A percentile compares a stretch with the other conserved stretches of the same genome.
phyloP scores from a whole-genome alignment of 2,113 vertebrate genomes.

The Syngnathus scovelli region DNA sequence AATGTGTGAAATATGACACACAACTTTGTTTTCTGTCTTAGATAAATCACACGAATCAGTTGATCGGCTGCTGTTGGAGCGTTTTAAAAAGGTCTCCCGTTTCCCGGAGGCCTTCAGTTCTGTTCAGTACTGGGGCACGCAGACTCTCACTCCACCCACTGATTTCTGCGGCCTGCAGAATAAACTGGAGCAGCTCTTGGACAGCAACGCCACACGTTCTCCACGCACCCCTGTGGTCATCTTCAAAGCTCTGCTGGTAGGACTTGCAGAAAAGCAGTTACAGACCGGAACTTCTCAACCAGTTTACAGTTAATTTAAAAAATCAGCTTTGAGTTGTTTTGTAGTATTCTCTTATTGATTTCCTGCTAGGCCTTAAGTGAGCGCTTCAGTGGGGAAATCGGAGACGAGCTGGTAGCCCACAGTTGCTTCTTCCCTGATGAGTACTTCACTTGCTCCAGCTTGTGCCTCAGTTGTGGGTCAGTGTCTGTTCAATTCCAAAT shows the following conservation, averaged over 20 bases:
- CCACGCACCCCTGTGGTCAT: constrained; percentile 86
- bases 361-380: constrained; percentile 86
- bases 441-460: constrained; percentile 94
- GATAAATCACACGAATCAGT: constrained; percentile 83
- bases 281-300: background rate
- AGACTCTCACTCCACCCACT: constrained; percentile 86
- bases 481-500: constrained; percentile 41
- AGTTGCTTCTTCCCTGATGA: constrained; percentile 98
- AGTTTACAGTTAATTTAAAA: background rate
- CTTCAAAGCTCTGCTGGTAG: constrained; percentile 91
- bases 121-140: constrained; percentile 89
- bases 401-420: constrained; percentile 86
- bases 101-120: constrained; percentile 94
- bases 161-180: constrained; percentile 84
- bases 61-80: constrained; percentile 85
- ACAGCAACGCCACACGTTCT: constrained; percentile 89
- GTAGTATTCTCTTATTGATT: constrained; percentile 10
- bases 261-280: constrained; percentile 7
- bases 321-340: background rate
- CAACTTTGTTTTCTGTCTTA: constrained; percentile 35
- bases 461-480: constrained; percentile 96
- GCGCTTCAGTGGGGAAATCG: constrained; percentile 93
- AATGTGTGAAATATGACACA: too few species aligned
- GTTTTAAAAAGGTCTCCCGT: constrained; percentile 85
- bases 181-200: constrained; percentile 83